phyloP scores from a whole-genome alignment of 2,113 vertebrate genomes.

The Sinocyclocheilus rhinocerous region DNA sequence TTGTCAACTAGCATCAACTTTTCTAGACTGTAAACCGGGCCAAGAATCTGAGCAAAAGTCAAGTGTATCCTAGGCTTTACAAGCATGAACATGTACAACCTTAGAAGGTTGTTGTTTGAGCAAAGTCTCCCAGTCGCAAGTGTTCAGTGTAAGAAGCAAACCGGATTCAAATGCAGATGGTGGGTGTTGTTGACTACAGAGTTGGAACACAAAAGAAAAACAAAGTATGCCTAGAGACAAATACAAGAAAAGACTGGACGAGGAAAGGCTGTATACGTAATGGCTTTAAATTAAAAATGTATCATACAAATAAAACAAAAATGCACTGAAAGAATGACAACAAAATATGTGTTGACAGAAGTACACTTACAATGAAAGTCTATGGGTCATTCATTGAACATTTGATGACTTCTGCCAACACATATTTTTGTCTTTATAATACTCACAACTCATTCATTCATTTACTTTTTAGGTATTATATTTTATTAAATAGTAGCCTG shows the following conservation, averaged over 20 bases:
- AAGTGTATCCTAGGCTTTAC: not conserved
- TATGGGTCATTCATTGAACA: not conserved
- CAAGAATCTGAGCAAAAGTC: not conserved
- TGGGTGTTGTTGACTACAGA: slow-evolving; percentile 19
- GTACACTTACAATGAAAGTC: not conserved
- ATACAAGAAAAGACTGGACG: not conserved
- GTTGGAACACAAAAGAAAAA: slow-evolving; percentile 20
- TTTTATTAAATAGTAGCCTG: not conserved
- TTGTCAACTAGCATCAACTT: not conserved
- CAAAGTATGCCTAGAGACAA: not conserved
- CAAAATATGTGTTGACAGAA: not conserved
- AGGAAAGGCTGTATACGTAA: not conserved
- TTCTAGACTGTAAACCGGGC: not conserved
- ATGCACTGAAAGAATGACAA: not conserved
- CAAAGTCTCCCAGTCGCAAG: not conserved
- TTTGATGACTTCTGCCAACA: not conserved
- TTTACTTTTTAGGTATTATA: not conserved
- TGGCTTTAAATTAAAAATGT: not conserved
- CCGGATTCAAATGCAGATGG: slow-evolving; percentile 52
- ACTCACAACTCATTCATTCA: not conserved
- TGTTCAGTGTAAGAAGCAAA: not conserved
- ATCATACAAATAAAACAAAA: not conserved
- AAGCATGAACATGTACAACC: not conserved
- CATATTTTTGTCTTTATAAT: not conserved
- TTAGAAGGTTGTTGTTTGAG: not conserved